A percentile compares a stretch with the other conserved stretches of the same genome.
These are phyloP conservation scores for Orientallactaga sibirica DNA, from an alignment of 2,797 vertebrate species.

Conservation along the genomic window DNA sequence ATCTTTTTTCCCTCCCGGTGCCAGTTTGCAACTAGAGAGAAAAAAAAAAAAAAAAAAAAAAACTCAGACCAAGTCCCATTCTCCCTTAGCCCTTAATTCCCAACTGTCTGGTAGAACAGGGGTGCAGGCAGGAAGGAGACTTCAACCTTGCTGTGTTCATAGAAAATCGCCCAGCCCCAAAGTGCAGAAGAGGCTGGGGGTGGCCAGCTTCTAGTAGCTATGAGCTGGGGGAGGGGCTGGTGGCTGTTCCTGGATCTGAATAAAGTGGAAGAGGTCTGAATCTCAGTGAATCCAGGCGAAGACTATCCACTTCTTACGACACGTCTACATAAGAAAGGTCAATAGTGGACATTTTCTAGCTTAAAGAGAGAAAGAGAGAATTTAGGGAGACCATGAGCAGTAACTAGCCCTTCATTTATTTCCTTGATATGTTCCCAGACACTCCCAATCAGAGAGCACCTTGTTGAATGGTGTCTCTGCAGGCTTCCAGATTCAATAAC, in stretches of 20 bases:
- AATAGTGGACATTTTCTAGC: slow-evolving; percentile 37
- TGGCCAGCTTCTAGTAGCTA: background rate
- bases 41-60: background rate
- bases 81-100: slow-evolving; percentile 27
- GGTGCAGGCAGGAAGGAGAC: slow-evolving; percentile 5
- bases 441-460: background rate
- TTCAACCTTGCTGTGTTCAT: slow-evolving; percentile 14
- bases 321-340: background rate
- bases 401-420: slow-evolving; percentile 43
- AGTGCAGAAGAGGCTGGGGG: background rate
- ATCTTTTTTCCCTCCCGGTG: slow-evolving; percentile 7
- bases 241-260: background rate
- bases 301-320: slow-evolving; percentile 8
- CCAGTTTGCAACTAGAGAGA: slow-evolving; percentile 33
- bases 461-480: slow-evolving; percentile 34
- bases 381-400: background rate
- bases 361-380: background rate
- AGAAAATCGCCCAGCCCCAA: slow-evolving; percentile 4
- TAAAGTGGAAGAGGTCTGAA: background rate
- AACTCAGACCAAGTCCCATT: slow-evolving; percentile 35
- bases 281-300: background rate
- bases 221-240: background rate
- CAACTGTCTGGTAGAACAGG: background rate
- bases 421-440: slow-evolving; percentile 45
- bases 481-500: background rate